phyloP scores from a whole-genome alignment of 2,888 invertebrate species.

The Toxonevra muliebris region DNA sequence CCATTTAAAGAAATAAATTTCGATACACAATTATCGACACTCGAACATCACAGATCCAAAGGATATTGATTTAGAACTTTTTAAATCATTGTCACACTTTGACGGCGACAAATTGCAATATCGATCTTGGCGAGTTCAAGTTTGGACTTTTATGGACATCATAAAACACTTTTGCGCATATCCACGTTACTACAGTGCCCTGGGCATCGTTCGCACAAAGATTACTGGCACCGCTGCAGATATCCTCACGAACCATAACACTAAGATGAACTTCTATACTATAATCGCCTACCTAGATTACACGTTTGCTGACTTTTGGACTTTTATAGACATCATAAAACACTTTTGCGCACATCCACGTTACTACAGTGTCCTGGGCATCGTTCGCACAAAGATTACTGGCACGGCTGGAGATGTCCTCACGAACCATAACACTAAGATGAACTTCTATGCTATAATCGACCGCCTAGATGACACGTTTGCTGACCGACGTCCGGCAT shows the following conservation, averaged over 20 bases:
- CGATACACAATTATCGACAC: no score
- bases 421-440: slow-evolving; percentile 16
- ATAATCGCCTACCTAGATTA: neutral
- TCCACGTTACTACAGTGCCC: neutral
- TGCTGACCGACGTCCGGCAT: slow-evolving; percentile 21
- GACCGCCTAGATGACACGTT: slow-evolving; percentile 10
- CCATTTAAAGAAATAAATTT: no score
- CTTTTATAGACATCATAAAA: slow-evolving; percentile 20
- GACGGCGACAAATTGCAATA: no score
- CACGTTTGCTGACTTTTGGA: neutral
- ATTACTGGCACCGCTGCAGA: neutral
- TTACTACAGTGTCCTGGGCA: slow-evolving; percentile 22
- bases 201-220: neutral
- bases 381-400: slow-evolving; percentile 16
- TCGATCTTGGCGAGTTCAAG: no score
- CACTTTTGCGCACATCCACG: slow-evolving; percentile 14
- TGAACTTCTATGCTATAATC: slow-evolving; percentile 4
- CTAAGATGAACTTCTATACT: neutral
- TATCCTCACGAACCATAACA: neutral
- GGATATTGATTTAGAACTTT: slow-evolving; percentile 16
- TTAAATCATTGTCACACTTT: slow-evolving; percentile 14
- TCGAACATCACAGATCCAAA: neutral
- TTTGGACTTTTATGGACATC: neutral
- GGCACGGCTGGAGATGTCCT: slow-evolving; percentile 12
- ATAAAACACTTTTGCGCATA: neutral